Evolutionary conservation across 2,888 invertebrate species (phyloP).

Genomic region (Epicampocera succincta): DNA sequence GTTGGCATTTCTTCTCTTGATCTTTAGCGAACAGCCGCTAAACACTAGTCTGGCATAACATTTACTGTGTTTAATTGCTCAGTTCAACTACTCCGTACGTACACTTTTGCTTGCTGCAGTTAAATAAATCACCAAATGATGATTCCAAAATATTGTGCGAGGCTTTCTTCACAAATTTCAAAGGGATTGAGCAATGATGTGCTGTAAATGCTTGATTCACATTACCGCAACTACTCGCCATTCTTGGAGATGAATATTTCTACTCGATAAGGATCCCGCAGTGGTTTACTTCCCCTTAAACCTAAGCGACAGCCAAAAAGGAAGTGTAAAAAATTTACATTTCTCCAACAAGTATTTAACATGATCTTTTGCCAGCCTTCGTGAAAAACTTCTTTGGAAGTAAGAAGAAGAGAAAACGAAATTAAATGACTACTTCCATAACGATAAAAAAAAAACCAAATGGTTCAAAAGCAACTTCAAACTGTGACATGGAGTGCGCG

Average conservation of each 20-base stretch:
- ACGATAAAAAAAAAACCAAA: slow-evolving; percentile 39
- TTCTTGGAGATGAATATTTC: too few species aligned
- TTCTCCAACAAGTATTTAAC: slow-evolving; percentile 58
- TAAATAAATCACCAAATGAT: too few species aligned
- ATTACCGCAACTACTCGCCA: too few species aligned
- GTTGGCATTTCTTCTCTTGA: too few species aligned
- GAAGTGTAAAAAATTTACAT: slow-evolving; percentile 53
- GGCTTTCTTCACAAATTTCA: too few species aligned
- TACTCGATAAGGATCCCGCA: background rate
- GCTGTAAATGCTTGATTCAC: background rate
- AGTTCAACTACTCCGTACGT: too few species aligned
- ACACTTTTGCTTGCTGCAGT: too few species aligned
- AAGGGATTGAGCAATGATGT: too few species aligned
- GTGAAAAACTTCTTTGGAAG: slow-evolving; percentile 9
- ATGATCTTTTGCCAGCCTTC: slow-evolving; percentile 53
- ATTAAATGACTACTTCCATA: slow-evolving; percentile 6
- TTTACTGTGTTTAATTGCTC: background rate
- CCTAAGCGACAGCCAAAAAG: slow-evolving; percentile 50
- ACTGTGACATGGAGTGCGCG: slow-evolving; percentile 65
- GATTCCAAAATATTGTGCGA: too few species aligned
- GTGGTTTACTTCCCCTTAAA: slow-evolving; percentile 35
- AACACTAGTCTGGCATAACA: background rate
- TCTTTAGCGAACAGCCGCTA: too few species aligned
- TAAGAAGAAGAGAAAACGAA: background rate
- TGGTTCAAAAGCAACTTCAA: slow-evolving; percentile 51